A percentile compares a stretch with the other conserved stretches of the same genome.
Evolutionary conservation across 2,113 vertebrate genomes (phyloP).

Genomic region (Peromyscus leucopus): DNA sequence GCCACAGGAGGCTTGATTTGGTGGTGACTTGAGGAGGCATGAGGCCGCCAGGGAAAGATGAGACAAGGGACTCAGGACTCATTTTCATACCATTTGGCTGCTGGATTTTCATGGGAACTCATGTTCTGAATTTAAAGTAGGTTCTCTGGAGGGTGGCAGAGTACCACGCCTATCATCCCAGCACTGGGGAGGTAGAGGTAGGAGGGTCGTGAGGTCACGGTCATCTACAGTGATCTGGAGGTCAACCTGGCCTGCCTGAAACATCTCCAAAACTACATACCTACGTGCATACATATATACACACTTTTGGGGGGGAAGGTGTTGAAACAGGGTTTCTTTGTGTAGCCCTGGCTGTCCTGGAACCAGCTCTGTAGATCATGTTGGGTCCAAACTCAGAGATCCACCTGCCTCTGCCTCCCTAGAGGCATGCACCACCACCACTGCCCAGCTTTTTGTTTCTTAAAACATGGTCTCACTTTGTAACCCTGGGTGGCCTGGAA

Average conservation of each 20-base stretch:
- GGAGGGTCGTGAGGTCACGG: neutral
- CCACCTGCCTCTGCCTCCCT: neutral
- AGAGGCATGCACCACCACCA: too few relatives aligned
- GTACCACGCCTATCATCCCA: neutral
- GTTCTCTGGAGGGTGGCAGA: neutral
- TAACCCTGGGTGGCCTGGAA: too few relatives aligned
- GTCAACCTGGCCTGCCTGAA: neutral
- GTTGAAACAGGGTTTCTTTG: neutral
- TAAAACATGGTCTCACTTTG: too few relatives aligned
- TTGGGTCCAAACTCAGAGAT: neutral
- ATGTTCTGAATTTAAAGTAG: neutral
- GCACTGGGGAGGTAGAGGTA: neutral
- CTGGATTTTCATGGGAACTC: neutral
- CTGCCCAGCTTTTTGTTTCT: too few relatives aligned
- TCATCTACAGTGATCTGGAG: neutral
- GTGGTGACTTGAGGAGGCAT: rapidly evolving
- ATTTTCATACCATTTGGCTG: slow-evolving; percentile 6
- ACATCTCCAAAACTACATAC: neutral
- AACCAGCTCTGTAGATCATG: neutral
- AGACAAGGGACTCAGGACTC: neutral
- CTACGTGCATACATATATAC: neutral
- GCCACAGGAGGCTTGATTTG: neutral
- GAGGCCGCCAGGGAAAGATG: neutral
- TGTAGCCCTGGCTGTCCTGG: neutral
- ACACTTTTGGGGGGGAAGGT: neutral